Conservation (phyloP, 2,113 vertebrate species). For the Mus pahari region DNA sequence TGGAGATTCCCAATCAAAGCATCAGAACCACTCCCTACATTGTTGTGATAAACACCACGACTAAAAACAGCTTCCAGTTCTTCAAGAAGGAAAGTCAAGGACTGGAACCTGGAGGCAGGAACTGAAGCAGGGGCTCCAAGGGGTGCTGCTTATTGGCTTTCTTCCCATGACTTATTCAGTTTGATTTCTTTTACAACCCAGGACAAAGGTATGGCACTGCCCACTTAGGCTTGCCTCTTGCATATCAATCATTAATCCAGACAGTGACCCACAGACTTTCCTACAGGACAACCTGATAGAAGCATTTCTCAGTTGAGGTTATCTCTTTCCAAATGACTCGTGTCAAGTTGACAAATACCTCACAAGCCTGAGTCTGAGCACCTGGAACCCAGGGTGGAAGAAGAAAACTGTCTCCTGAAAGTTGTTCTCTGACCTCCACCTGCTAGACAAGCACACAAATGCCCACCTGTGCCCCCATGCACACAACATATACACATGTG, state of each 20-base stretch:
- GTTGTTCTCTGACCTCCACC: not conserved
- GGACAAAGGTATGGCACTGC: not conserved
- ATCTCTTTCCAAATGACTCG: not conserved
- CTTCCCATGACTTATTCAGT: not conserved
- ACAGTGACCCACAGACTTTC: not conserved
- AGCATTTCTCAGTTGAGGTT: not conserved
- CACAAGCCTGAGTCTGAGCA: not conserved
- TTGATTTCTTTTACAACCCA: not conserved
- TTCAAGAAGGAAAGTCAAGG: not conserved
- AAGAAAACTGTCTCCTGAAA: not conserved
- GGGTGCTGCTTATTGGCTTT: not conserved
- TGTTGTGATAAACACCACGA: not conserved
- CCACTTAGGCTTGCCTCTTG: not conserved
- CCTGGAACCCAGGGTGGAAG: not conserved
- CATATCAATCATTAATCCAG: not conserved
- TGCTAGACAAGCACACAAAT: not conserved
- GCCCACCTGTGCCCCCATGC: not conserved
- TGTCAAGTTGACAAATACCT: not conserved
- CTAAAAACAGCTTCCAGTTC: not conserved
- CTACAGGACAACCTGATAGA: not conserved
- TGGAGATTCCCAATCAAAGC: too few relatives aligned
- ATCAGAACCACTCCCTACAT: too few relatives aligned
- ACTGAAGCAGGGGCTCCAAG: not conserved
- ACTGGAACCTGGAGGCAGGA: not conserved
- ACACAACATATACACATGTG: not conserved